Evolutionary conservation across 2,113 vertebrate genomes (phyloP).

Genomic region (Ellobius talpinus): DNA sequence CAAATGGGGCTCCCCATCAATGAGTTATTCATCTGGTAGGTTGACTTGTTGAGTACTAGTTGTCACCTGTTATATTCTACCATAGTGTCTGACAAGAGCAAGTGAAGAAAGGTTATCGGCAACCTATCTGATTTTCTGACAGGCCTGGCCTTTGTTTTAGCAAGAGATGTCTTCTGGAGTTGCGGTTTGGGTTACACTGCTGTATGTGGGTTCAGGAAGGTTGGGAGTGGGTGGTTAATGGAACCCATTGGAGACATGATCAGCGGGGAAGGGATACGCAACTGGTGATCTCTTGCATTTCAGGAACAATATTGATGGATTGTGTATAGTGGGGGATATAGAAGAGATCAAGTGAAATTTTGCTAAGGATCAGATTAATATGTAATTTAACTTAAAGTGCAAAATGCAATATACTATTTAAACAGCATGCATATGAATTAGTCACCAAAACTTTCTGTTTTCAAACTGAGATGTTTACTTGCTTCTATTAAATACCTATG

Average conservation of each 20-base stretch:
- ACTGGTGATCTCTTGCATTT: not conserved
- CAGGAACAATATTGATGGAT: too few species aligned
- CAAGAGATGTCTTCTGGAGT: not conserved
- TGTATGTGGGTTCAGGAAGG: too few species aligned
- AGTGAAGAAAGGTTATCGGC: too few species aligned
- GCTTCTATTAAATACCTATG: not conserved
- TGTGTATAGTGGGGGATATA: rapidly evolving
- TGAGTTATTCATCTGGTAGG: too few species aligned
- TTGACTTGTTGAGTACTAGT: too few species aligned
- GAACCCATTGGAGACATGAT: too few species aligned
- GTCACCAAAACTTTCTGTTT: not conserved
- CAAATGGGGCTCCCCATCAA: too few species aligned
- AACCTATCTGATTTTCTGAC: too few species aligned
- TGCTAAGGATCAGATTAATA: not conserved
- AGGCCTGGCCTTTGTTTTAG: not conserved
- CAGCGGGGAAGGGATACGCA: too few species aligned
- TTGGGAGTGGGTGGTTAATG: too few species aligned
- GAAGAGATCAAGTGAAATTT: not conserved
- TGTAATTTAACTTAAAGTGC: not conserved
- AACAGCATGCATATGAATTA: not conserved
- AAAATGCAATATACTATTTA: not conserved
- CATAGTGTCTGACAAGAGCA: too few species aligned
- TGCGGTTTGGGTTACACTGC: not conserved
- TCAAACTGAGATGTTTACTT: not conserved
- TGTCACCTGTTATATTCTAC: too few species aligned